Evolutionary conservation across 2,888 invertebrate species (phyloP), one percentile per base, ranked within the genome.

Genomic region (Cinara cedri): DNA sequence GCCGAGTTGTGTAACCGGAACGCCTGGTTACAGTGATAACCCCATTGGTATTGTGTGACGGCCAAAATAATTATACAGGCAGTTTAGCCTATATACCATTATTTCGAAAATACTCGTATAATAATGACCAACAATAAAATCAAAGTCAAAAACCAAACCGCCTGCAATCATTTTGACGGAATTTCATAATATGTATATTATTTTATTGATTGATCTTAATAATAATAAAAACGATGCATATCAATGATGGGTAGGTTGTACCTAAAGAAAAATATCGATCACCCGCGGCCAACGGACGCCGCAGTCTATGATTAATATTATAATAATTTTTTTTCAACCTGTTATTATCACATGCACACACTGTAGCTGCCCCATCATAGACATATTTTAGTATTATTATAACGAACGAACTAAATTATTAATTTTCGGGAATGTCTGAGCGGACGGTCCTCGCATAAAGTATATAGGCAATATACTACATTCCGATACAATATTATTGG

Each of bases 261-360:
- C n/a, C n/a, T n/a, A n/a, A n/a, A n/a, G 34, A 54, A 19, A 14
- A 21, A 21, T 3, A 55, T 55, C 42, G 21, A 44, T 71, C 16
- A 44, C 71, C 55, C 71, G 71, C 34, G 71, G 71, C 55, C 21
- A 24, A 54, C 34, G 42, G 14, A 44, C n/a, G n/a, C n/a, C n/a
- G n/a, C 11, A 55, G 71, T 16, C 71, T 71, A 71, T 21, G 71
- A 71, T 71, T 71, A 71, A 71, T 19, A 71, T 71, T 4, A 34
- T 34, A 34, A 3, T 34, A 34, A n/a, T n/a, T n/a, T n/a, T n/a
- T n/a, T 34, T 34, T 55, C 21, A 71, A 71, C 71, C 71, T 55
- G 55, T 71, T 71, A 55, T 71, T 71, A 24, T 14, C 49, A 68
- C 49, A 6, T 34, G 26, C n/a, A n/a, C n/a, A n/a, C n/a, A 11